Evolutionary conservation across 1,140 invertebrate species (phyloP), one percentile per base, ranked within the genome.

Genomic region (Drosophila sturtevanti): DNA sequence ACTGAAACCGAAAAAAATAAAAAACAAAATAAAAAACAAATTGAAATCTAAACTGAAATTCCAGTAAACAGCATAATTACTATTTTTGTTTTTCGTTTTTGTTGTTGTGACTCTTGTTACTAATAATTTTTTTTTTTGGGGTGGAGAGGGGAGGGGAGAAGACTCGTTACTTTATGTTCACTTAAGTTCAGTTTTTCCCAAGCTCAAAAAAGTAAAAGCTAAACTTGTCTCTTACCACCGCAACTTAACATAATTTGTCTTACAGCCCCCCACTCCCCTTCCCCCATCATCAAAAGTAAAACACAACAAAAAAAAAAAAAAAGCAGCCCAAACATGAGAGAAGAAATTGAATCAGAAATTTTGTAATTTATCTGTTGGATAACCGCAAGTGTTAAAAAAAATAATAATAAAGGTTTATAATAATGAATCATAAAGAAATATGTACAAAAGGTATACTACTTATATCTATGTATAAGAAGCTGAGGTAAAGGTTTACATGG

Each of bases 181-280:
- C 73, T 73, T 81, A 80, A 71, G 80, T 81, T 81, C 73, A 56
- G 56, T 63, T 69, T 81, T 82, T 77, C 79, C 78, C 74, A 81
- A 65, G 74, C 72, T 55, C 16, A 48, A 48, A 48, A 44, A 82
- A 79, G 80, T 76, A 79, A 82, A 79, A 84, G 76, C 80, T 72
- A 60, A 63, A 74, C 70, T 81, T 78, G 74, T 64, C 61, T 48
- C 48, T 63, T 31, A 6, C 3, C 0, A 31, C 6, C 27, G 27
- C 27, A 31, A 31, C 6, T 55, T 58, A 66, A 72, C 69, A 69
- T 59, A 77, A 77, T 68, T 31, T 79, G 63, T 72, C 73, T 68
- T 71, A 35, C 61, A 76, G 16, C 16, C 24, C 59, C n/a, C n/a
- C n/a, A n/a, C n/a, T n/a, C n/a, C 35, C 21, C 31, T 21, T 51